Evolutionary conservation across 2,888 invertebrate genomes (phyloP).

Genomic region (Drosophila mimica): DNA sequence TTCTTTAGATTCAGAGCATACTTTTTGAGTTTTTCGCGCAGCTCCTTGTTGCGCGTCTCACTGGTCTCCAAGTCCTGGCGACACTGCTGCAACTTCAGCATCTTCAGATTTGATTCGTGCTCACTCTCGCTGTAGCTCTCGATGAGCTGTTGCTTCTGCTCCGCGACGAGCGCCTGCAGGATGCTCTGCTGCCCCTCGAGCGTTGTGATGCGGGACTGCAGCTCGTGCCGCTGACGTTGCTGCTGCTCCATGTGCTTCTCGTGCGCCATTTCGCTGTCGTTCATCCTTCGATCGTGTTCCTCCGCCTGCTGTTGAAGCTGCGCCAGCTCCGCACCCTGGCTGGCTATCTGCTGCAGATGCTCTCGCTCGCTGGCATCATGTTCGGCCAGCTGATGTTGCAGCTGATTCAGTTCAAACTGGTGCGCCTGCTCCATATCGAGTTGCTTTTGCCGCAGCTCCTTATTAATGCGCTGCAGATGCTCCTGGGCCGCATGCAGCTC

Average conservation of each 20-base stretch:
- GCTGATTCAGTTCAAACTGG: slow-evolving; percentile 31
- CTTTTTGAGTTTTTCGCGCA: slow-evolving; percentile 92
- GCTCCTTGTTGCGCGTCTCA: slow-evolving; percentile 89
- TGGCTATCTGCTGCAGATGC: slow-evolving; percentile 85
- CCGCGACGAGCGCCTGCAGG: slow-evolving; percentile 81
- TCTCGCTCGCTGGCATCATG: slow-evolving; percentile 81
- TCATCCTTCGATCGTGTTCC: slow-evolving; percentile 73
- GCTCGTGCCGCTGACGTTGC: slow-evolving; percentile 74
- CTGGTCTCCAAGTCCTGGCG: slow-evolving; percentile 80
- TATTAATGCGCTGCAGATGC: background rate
- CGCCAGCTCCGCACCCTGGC: slow-evolving; percentile 84
- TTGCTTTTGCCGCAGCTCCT: slow-evolving; percentile 7
- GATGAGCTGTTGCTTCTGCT: slow-evolving; percentile 85
- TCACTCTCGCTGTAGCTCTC: slow-evolving; percentile 83
- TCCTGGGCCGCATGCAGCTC: background rate
- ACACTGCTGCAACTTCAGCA: slow-evolving; percentile 85
- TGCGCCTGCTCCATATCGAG: slow-evolving; percentile 20
- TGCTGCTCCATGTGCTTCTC: slow-evolving; percentile 81
- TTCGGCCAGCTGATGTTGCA: slow-evolving; percentile 25
- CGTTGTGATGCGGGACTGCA: slow-evolving; percentile 69
- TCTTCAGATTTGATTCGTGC: slow-evolving; percentile 75
- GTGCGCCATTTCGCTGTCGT: slow-evolving; percentile 76
- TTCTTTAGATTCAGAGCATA: slow-evolving; percentile 91
- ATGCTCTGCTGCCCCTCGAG: slow-evolving; percentile 83
- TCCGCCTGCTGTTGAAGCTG: slow-evolving; percentile 68